Percentiles rank a stretch among this genome's conserved stretches.
These are phyloP conservation scores for Rhabdophis nuchalis DNA, from an alignment of 2,797 vertebrate species.

Conservation along the genomic window DNA sequence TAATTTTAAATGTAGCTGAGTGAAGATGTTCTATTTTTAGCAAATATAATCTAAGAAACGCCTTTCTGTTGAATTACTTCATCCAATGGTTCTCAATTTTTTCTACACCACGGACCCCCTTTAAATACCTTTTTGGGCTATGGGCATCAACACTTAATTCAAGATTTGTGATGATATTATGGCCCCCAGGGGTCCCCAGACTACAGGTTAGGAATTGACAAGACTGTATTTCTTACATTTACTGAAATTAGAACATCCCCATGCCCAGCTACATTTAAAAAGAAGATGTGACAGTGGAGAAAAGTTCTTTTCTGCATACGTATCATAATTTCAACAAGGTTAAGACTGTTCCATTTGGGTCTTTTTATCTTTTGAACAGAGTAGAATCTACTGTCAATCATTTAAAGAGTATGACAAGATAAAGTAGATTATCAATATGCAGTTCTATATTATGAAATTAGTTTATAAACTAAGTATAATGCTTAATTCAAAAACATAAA, in stretches of 20 bases:
- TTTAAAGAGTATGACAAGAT: not conserved
- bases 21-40: not conserved
- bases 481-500: not conserved
- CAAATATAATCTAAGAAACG: not conserved
- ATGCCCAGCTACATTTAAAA: not conserved
- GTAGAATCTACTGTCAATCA: not conserved
- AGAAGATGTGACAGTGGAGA: not conserved
- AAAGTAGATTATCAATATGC: not conserved
- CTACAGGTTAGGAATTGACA: not conserved
- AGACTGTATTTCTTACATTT: not conserved
- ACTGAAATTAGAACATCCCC: not conserved
- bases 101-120: not conserved
- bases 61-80: not conserved
- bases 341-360: not conserved
- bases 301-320: not conserved
- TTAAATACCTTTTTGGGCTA: not conserved
- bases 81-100: not conserved
- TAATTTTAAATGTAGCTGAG: not conserved
- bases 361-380: not conserved
- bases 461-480: not conserved
- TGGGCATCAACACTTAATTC: not conserved
- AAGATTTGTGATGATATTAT: not conserved
- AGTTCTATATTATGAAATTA: not conserved
- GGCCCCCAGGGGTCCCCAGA: not conserved
- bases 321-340: not conserved